Conservation (phyloP, 2,888 invertebrate genomes). For the Ornithoptera alexandrae region DNA sequence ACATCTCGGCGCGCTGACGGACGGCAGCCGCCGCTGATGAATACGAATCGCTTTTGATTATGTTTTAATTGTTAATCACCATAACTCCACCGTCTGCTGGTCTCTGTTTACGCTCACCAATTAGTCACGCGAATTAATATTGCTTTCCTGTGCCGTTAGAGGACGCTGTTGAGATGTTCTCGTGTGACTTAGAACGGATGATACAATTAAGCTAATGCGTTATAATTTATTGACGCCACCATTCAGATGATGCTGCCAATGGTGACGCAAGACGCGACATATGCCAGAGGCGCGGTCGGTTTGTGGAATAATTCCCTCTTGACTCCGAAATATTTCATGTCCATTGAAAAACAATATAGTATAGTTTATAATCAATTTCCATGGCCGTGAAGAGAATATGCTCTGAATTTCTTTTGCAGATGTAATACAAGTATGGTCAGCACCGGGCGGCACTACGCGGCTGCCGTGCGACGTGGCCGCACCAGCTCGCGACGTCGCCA, state of each 20-base stretch:
- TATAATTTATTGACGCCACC: slow-evolving; percentile 2
- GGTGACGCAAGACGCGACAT: neutral
- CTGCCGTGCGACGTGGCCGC: slow-evolving; percentile 91
- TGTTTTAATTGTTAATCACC: slow-evolving; percentile 52
- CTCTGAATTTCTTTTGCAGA: slow-evolving; percentile 43
- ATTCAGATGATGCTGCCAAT: neutral
- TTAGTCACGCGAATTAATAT: slow-evolving; percentile 38
- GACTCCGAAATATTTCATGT: too few species aligned
- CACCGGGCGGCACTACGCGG: slow-evolving; percentile 86
- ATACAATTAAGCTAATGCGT: slow-evolving; percentile 21
- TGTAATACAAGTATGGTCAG: slow-evolving; percentile 83
- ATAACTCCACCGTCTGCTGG: slow-evolving; percentile 36
- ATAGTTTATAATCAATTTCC: too few species aligned
- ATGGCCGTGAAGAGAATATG: too few species aligned
- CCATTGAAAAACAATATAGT: too few species aligned
- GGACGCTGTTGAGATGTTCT: slow-evolving; percentile 5
- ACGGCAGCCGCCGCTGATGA: slow-evolving; percentile 34
- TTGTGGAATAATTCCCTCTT: too few species aligned
- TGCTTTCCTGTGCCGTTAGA: slow-evolving; percentile 34
- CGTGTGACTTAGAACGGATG: slow-evolving; percentile 24
- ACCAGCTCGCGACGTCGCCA: slow-evolving; percentile 87
- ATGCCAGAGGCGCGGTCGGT: too few species aligned
- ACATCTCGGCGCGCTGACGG: slow-evolving; percentile 33
- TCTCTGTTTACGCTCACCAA: slow-evolving; percentile 38
- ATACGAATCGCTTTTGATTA: slow-evolving; percentile 43